Evolutionary conservation across 2,113 vertebrate species (phyloP), one percentile per base, ranked within the genome.

Genomic region (Chrysochloris asiatica): DNA sequence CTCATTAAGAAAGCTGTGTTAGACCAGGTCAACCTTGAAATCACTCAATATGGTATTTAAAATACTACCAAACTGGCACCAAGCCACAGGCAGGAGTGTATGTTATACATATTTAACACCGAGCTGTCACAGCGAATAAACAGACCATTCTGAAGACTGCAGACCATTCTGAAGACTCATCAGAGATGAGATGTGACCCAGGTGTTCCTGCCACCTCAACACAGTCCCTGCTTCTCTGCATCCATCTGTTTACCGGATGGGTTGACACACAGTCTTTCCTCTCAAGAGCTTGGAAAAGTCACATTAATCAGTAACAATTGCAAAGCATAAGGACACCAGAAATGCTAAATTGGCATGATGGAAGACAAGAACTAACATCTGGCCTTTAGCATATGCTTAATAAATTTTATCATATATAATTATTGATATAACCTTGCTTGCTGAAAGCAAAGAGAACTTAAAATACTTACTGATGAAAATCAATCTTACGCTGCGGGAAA

Each of bases 11-110:
- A 95, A 90, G 69, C 54, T 85, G 61, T 84, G 65, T 26, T 65
- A 67, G 88, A 88, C 56, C 63, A 95, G 54, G 88, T 78, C 88
- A 95, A 30, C 75, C 59, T 90, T 80, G 82, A 92, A 92, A 89
- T 79, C 81, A 79, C 28, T 61, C 77, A 43, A 82, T 45, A 26
- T 8, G n/a, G 36, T 80, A 63, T 79, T 88, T 84, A 85, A 59
- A 93, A 83, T 54, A 54, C 38, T 54, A 78, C 47, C 38, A 79
- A 26, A 72, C 41, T 88, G 75, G 75, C 75, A 83, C 17, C 7
- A 41, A 73, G 14, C 50, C 75, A 94, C 83, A 21, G 77, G 61
- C 22, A 38, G 89, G 36, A 71, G 85, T 63, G 9, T n/a, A 36
- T 26, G 90, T 47, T 79, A 76, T 1, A 30, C n/a, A 30, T 30